Base-by-base conservation (phyloP, 2,797 vertebrate genomes). In the Dryobates pubescens region DNA sequence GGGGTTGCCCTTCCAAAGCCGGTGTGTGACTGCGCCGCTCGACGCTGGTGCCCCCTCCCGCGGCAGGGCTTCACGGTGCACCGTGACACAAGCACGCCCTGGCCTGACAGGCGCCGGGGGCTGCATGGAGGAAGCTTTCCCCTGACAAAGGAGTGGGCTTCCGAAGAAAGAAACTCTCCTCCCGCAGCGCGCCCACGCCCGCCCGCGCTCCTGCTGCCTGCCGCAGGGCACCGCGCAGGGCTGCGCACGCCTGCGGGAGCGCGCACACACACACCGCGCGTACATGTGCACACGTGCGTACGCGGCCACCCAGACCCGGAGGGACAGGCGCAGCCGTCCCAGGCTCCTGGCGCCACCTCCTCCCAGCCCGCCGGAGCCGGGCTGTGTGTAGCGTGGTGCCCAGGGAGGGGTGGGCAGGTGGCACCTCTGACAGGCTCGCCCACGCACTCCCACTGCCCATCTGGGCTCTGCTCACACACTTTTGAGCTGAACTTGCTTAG, bases 361-460 rank as follows among this genome's bases (percentile, higher is more conserved):
- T 36, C 36, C 36, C 26, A 7, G 34, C 22, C 30, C 7, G 36
- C 14, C 41, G 32, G 13, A 62, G 72, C 83, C 3, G 78, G 83
- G 75, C 13, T 30, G 51, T 38, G 91, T 24, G 2, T 54, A 14
- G 59, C 24, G 3, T 27, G 9, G 84, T 3, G 9, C 61, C 36
- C 6, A 1, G 57, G 72, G 64, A 79, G 80, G 80, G 75, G 94
- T 79, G 95, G 96, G 95, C 80, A 70, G 32, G 36, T 32, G 1
- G 69, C 65, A 59, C 95, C 75, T 30, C 89, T 77, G 91, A 80
- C 27, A 29, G 63, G 69, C 30, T 6, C 36, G 3, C 95, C 95
- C 93, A 86, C 91, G 1, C 91, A 79, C 90, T 20, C 96, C 96
- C 92, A 95, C 94, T 26, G 65, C 10, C 93, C 96, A 86, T 65